Percentiles rank a stretch among this genome's conserved stretches.
Conservation (phyloP, 2,113 vertebrate genomes). For the Zosterops pallidus region DNA sequence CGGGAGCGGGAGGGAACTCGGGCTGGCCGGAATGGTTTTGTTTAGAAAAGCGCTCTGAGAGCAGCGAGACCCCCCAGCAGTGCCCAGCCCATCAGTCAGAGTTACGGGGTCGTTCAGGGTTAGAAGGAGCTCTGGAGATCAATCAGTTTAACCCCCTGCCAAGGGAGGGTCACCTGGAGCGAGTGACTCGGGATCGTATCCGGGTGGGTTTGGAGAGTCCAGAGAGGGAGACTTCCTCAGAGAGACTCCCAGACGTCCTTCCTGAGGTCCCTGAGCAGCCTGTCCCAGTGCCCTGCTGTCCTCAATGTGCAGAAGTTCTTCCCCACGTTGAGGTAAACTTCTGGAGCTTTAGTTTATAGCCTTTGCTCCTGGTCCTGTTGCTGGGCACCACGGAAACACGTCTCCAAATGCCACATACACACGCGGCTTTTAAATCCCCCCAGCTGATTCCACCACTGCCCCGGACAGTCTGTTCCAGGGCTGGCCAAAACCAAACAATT, state of each 20-base stretch:
- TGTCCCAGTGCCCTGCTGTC: neutral
- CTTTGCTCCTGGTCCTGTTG: neutral
- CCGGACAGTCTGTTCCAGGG: neutral
- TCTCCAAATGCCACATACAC: neutral
- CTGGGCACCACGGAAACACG: neutral
- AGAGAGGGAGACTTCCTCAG: neutral
- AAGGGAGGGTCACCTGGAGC: neutral
- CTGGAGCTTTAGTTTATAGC: neutral
- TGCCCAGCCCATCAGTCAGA: neutral
- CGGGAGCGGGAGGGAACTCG: fast-evolving
- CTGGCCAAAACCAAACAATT: neutral
- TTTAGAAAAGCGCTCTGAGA: neutral
- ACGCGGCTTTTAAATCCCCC: neutral
- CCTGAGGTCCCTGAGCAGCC: neutral
- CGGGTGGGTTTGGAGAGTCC: neutral
- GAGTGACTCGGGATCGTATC: neutral
- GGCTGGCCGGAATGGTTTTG: fast-evolving
- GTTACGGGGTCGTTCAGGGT: neutral
- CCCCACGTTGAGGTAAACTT: neutral
- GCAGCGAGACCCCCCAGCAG: neutral
- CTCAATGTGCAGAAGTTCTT: neutral
- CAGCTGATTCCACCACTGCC: neutral
- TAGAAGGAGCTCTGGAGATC: neutral
- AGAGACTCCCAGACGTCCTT: too few species aligned
- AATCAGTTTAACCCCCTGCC: neutral